Conservation (phyloP, 2,113 vertebrate species). For the Willisornis vidua region DNA sequence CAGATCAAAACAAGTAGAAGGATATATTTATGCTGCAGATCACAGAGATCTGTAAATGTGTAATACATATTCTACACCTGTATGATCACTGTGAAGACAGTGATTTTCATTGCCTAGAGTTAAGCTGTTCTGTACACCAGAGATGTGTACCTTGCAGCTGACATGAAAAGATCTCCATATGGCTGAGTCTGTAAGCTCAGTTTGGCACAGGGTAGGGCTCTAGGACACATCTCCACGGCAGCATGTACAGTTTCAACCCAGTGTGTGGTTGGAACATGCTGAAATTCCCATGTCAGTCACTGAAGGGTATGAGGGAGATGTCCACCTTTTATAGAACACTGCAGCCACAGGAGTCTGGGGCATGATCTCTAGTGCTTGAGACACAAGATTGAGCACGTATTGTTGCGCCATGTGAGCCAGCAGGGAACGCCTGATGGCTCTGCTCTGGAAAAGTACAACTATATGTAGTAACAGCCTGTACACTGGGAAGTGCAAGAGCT, state of each 20-base stretch:
- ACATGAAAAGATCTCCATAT: background rate
- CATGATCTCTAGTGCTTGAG: background rate
- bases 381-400: background rate
- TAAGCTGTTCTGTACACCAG: background rate
- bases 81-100: background rate
- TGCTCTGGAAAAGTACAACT: conserved; percentile 36
- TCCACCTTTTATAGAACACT: background rate
- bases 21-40: background rate
- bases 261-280: background rate
- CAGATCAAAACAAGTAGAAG: background rate
- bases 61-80: background rate
- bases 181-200: background rate
- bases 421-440: background rate
- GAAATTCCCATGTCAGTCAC: background rate
- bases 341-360: background rate
- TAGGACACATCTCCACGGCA: background rate
- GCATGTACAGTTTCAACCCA: background rate
- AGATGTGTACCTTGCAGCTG: background rate
- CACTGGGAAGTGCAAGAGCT: background rate
- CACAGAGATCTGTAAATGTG: background rate
- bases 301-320: background rate
- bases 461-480: background rate
- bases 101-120: background rate
- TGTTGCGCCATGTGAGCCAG: background rate
- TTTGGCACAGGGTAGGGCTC: background rate